These are phyloP conservation scores for Octodonta nipae DNA, from an alignment of 2,888 invertebrate species.

Conservation along the genomic window DNA sequence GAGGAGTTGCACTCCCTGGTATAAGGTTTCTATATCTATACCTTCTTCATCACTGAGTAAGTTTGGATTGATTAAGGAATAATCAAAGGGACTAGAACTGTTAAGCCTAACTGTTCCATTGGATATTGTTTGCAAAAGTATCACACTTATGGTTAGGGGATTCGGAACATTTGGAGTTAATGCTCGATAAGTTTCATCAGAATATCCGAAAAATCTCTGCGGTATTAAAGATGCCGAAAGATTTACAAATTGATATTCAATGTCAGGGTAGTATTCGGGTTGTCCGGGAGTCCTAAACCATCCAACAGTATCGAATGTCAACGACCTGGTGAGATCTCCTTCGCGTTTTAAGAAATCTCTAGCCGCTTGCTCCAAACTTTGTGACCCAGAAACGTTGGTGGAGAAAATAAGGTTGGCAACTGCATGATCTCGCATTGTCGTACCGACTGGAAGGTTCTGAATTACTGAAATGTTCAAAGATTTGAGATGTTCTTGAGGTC, in stretches of 20 bases:
- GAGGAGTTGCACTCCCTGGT: slow-evolving; percentile 37
- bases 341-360: slow-evolving; percentile 31
- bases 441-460: slow-evolving; percentile 57
- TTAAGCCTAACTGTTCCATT: slow-evolving; percentile 48
- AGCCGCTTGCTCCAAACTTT: slow-evolving; percentile 34
- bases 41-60: slow-evolving; percentile 43
- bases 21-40: slow-evolving; percentile 41
- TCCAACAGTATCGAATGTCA: slow-evolving; percentile 3
- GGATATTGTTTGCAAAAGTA: slow-evolving; percentile 20
- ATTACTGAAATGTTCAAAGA: slow-evolving; percentile 46
- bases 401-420: slow-evolving; percentile 55
- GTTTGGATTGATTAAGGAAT: slow-evolving; percentile 51
- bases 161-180: slow-evolving; percentile 28
- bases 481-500: slow-evolving; percentile 46
- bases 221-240: not conserved
- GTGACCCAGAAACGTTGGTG: slow-evolving; percentile 42
- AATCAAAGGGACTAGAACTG: slow-evolving; percentile 13
- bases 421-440: slow-evolving; percentile 64
- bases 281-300: slow-evolving; percentile 5
- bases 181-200: slow-evolving; percentile 24
- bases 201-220: slow-evolving; percentile 14
- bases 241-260: slow-evolving; percentile 2
- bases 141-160: slow-evolving; percentile 9
- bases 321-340: slow-evolving; percentile 6
- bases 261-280: not conserved